phyloP scores from a whole-genome alignment of 2,797 vertebrate species.

The Gephyroberyx darwinii region DNA sequence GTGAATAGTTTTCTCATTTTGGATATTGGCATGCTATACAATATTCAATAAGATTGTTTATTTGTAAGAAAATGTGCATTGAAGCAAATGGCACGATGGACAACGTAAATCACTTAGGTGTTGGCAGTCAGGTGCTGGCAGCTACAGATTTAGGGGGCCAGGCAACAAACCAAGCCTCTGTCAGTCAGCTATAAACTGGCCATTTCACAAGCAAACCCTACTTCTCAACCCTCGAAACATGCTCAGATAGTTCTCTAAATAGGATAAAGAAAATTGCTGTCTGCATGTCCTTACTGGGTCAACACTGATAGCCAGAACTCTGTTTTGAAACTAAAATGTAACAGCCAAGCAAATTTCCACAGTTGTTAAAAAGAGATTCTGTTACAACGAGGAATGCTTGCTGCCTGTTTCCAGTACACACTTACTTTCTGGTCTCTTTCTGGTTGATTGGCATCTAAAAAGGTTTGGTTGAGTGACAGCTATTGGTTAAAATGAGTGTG shows the following conservation, averaged over 20 bases:
- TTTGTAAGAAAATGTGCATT: conserved; percentile 30
- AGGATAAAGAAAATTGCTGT: conserved; percentile 15
- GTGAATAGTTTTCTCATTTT: conserved; percentile 18
- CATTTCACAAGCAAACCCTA: conserved; percentile 25
- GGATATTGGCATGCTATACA: background rate
- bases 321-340: background rate
- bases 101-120: conserved; percentile 10
- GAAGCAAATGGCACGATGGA: conserved; percentile 28
- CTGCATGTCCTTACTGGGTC: conserved; percentile 23
- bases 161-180: background rate
- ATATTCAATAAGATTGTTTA: background rate
- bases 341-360: conserved; percentile 34
- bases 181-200: conserved; percentile 25
- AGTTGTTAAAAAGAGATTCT: conserved; percentile 13
- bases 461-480: background rate
- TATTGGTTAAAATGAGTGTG: background rate
- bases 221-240: conserved; percentile 26
- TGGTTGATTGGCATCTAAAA: conserved; percentile 14
- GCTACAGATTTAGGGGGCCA: background rate
- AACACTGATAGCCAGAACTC: conserved; percentile 11
- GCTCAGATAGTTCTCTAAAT: conserved; percentile 36
- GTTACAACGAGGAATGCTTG: background rate
- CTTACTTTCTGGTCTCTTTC: background rate
- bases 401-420: background rate
- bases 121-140: background rate